These are phyloP conservation scores for Eristalinus sepulchralis DNA, from an alignment of 2,888 invertebrate genomes.

Conservation along the genomic window DNA sequence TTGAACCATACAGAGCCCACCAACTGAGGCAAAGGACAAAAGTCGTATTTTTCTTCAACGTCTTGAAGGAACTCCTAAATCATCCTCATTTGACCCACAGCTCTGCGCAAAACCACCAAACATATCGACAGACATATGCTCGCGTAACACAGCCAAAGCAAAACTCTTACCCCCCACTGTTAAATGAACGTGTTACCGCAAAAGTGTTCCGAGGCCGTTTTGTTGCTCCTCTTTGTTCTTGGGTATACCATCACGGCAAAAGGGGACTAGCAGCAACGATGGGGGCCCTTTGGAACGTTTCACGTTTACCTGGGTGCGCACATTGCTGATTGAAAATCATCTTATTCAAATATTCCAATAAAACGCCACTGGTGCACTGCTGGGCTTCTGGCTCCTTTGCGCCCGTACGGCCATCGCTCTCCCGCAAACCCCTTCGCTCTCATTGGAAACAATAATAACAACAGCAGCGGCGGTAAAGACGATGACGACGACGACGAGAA, in stretches of 20 bases:
- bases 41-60: no score
- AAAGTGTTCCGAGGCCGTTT: conserved; percentile 49
- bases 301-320: conserved; percentile 66
- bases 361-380: conserved; percentile 67
- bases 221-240: conserved; percentile 4
- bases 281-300: conserved; percentile 47
- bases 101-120: neutral
- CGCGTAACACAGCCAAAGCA: neutral
- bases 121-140: neutral
- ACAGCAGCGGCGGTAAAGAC: conserved; percentile 7
- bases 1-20: no score
- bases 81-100: neutral
- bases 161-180: conserved; percentile 43
- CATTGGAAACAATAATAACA: conserved; percentile 30
- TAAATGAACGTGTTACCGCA: conserved; percentile 53
- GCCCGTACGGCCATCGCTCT: neutral
- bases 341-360: conserved; percentile 71
- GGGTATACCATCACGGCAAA: neutral
- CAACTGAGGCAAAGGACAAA: no score
- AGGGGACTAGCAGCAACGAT: conserved; percentile 28
- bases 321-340: conserved; percentile 71
- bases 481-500: neutral
- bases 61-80: neutral
- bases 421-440: neutral
- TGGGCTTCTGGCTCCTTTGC: conserved; percentile 12